phyloP scores from a whole-genome alignment of 2,888 invertebrate species.

The Drosophila peninsularis region DNA sequence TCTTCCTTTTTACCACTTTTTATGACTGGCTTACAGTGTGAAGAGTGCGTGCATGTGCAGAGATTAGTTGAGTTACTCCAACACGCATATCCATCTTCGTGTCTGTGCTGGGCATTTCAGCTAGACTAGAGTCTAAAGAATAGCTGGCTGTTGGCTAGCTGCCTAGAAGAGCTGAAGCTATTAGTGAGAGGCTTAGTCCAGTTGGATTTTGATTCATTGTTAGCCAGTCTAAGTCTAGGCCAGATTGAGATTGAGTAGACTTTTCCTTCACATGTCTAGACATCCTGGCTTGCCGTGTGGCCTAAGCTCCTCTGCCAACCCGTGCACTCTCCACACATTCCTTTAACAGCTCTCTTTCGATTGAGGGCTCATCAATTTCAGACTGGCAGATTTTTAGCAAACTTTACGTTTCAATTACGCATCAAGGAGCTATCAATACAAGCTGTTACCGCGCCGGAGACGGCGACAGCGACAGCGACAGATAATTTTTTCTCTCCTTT shows the following conservation, averaged over 20 bases:
- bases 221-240: no score
- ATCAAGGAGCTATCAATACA: conserved; percentile 81
- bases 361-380: conserved; percentile 28
- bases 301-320: neutral
- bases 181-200: no score
- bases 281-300: no score
- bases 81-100: neutral
- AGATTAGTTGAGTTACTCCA: conserved; percentile 53
- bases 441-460: conserved; percentile 67
- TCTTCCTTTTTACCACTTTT: conserved; percentile 57
- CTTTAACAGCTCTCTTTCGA: neutral
- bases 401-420: conserved; percentile 81
- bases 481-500: conserved; percentile 57
- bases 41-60: conserved; percentile 49
- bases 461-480: conserved; percentile 67
- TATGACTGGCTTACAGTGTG: conserved; percentile 70
- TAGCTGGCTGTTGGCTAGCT: neutral
- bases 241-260: no score
- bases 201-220: no score
- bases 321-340: neutral
- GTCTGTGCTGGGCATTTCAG: neutral
- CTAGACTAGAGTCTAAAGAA: neutral
- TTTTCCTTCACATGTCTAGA: neutral
- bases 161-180: neutral
- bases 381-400: conserved; percentile 48